phyloP scores from a whole-genome alignment of 2,113 vertebrate genomes.

The Hydropotes inermis region DNA sequence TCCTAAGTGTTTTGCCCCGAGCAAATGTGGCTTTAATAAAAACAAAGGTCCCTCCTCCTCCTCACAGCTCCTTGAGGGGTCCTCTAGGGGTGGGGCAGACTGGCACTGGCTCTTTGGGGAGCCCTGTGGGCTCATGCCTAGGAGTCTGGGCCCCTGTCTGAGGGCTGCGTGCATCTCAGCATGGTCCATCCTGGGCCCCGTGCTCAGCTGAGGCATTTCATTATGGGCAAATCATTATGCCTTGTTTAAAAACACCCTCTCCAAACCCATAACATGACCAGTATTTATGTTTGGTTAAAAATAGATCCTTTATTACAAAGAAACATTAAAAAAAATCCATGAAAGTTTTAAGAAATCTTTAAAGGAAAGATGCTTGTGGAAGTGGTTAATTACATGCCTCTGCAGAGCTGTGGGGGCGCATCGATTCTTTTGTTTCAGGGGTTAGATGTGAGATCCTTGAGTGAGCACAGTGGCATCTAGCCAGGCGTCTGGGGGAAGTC shows the following conservation, averaged over 20 bases:
- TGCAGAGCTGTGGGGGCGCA: neutral
- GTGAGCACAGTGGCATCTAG: neutral
- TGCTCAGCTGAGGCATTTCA: neutral
- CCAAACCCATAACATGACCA: neutral
- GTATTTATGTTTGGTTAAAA: conserved; percentile 32
- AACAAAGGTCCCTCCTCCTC: neutral
- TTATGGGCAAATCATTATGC: neutral
- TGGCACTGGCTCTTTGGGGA: neutral
- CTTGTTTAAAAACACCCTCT: neutral
- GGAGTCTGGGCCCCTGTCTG: neutral
- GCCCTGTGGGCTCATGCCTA: neutral
- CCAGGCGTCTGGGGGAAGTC: neutral
- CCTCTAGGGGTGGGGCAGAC: neutral
- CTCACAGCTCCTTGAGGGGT: too few relatives aligned
- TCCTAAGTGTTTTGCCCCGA: neutral
- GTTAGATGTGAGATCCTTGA: neutral
- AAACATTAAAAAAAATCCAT: neutral
- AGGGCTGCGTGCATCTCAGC: rapidly evolving
- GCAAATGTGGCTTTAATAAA: neutral
- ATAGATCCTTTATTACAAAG: conserved; percentile 9
- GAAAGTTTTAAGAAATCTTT: neutral
- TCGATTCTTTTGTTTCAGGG: neutral
- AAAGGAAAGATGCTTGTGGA: neutral
- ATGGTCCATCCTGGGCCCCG: rapidly evolving
- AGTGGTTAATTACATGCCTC: neutral